Evolutionary conservation across 2,888 invertebrate genomes (phyloP), one percentile per base, ranked within the genome.

Genomic region (Eucriotettix oculatus): DNA sequence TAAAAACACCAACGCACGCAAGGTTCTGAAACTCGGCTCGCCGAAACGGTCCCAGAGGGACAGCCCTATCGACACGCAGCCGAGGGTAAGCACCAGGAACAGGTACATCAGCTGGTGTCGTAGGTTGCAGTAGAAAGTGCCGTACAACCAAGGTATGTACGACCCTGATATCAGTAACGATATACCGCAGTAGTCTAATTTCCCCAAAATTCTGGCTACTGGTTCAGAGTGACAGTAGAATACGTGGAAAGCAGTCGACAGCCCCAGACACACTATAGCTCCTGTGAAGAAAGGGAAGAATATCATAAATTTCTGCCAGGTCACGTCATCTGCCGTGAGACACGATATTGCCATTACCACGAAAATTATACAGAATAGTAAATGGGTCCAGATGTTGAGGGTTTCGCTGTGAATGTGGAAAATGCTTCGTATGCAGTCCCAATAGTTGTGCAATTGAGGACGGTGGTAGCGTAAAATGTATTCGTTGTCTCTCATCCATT

Each of bases 171-270:
- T 99, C 62, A 99, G 80, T 71, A 98, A 77, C 12, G 98, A 94
- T 69, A 99, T 99, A 61, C 99, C 99, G 75, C 97, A 97, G 75
- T 99, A 99, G 76, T 99, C 99, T 71, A 99, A 84, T 84, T 99
- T 99, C 72, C 96, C 96, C 74, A 99, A 99, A 66, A 99, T 78
- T 76, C 90, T 94, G 66, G 96, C 96, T 62, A 99, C 90, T 76
- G 87, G 88, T 76, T 95, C 92, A 54, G 98, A 98, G 75, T 99
- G 99, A 77, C 98, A 98, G 77, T 92, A 93, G 61, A 99, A 84
- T 53, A 98, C 98, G 77, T 99, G 99, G 76, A 98, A 99, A 67
- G 93, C 87, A 75, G 92, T 96, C 9, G 97, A 98, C 76, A 94
- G 89, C 59, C 96, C 96, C 62, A 99, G 80, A 74, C 99, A 99